These are phyloP conservation scores for Amblyornis subalaris DNA, from an alignment of 2,113 vertebrate species.

Conservation along the genomic window DNA sequence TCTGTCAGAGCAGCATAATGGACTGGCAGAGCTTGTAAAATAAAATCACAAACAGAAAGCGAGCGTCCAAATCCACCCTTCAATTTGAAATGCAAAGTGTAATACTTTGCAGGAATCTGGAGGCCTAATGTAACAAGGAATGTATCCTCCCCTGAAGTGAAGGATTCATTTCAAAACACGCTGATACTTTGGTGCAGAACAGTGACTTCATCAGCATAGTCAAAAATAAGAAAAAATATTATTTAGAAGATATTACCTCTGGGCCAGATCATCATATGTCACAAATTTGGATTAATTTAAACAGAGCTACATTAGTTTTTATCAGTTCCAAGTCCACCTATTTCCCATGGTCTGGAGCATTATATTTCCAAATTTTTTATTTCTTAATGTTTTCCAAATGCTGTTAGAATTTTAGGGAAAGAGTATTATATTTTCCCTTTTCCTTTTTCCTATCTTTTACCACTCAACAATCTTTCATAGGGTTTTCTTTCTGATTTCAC, in stretches of 20 bases:
- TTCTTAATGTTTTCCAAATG: constrained; percentile 48
- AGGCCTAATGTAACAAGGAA: background rate
- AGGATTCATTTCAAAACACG: background rate
- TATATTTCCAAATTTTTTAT: constrained; percentile 12
- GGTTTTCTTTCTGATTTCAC: background rate
- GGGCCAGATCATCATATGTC: background rate
- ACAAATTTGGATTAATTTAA: constrained; percentile 17
- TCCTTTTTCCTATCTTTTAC: background rate
- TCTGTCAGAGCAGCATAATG: background rate
- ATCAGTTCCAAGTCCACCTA: background rate
- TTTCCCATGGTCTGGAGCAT: background rate
- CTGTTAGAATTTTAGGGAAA: background rate
- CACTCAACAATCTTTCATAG: background rate
- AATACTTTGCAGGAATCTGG: background rate
- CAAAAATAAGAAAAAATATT: background rate
- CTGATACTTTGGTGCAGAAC: background rate
- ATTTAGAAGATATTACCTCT: background rate
- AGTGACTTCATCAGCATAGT: background rate
- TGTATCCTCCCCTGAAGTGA: background rate
- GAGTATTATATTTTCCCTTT: background rate
- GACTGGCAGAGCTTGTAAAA: background rate
- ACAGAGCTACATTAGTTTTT: background rate
- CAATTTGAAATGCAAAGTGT: background rate
- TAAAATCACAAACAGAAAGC: background rate
- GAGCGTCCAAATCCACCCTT: background rate